Evolutionary conservation across 2,113 vertebrate species (phyloP).

Genomic region (Melanerpes formicivorus): DNA sequence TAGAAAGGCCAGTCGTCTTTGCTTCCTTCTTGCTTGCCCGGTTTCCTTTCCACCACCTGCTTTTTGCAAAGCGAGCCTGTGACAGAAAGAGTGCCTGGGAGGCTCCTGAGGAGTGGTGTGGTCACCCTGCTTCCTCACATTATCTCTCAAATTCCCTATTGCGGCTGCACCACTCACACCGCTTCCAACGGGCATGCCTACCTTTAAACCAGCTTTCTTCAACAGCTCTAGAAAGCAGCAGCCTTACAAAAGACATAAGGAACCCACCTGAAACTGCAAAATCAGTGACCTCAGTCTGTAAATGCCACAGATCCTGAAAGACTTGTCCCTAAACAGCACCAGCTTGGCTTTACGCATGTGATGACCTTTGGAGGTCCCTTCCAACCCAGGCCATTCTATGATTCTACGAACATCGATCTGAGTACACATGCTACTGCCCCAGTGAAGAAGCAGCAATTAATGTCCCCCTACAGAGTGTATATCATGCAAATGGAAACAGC

Average conservation of each 20-base stretch:
- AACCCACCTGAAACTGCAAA: neutral
- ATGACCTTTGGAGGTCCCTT: no score
- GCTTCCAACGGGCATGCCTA: neutral
- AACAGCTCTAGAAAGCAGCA: neutral
- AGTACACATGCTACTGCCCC: neutral
- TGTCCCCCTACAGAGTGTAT: neutral
- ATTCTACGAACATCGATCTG: neutral
- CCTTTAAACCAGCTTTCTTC: neutral
- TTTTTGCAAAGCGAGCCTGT: neutral
- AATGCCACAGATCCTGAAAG: neutral
- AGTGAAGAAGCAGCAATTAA: neutral
- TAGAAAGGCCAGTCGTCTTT: conserved; percentile 13
- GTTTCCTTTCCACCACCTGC: conserved; percentile 32
- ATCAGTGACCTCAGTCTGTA: neutral
- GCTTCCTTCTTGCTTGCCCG: neutral
- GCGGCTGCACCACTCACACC: neutral
- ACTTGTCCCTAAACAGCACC: neutral
- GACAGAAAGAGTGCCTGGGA: neutral
- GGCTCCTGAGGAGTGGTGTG: neutral
- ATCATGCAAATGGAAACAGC: neutral
- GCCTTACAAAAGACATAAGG: neutral
- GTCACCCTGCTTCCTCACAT: neutral
- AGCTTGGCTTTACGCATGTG: neutral
- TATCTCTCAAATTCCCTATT: accelerated
- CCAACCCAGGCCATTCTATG: no score